Base-by-base conservation (phyloP, 2,797 vertebrate species). In the Bovichtus diacanthus region DNA sequence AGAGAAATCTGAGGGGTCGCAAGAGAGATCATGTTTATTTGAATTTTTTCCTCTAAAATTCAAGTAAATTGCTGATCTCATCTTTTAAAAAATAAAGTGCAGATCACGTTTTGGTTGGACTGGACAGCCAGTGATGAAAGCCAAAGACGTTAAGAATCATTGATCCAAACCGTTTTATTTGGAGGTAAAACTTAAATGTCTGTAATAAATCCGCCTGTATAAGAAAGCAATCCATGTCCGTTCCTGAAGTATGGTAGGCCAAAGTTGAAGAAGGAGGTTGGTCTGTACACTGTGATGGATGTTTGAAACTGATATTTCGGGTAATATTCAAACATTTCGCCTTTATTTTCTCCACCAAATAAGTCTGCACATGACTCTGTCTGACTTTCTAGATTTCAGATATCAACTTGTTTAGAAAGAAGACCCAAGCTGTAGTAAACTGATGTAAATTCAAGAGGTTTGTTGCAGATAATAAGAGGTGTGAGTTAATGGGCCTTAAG, bases 381-480 rank as follows among this genome's bases (percentile, higher is more conserved):
- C 31, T 27, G 29, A 55, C 6, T n/a, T 18, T 21, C 16, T 5
- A 51, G 18, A 41, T 60, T 10, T 41, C 47, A 7, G 23, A 55
- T 53, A 25, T 51, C 0, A 53, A 5, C 23, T 31, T 1, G 1
- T n/a, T n/a, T n/a, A n/a, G 34, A 15, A 50, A 18, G 16, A 54
- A 53, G 11, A 47, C 13, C 46, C 0, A 1, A 50, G n/a, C 12
- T 34, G 21, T n/a, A n/a, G n/a, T n/a, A 27, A 70, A 64, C 2
- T 2, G 10, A 70, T 44, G 61, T n/a, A 21, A 21, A 74, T 38
- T 64, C n/a, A 41, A 55, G 31, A 15, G 25, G 12, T 63, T 27
- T 71, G 9, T 67, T 74, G 27, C 69, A 55, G 64, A 70, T 59
- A 65, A 53, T 46, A 68, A 49, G n/a, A 70, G 51, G 31, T 76